Base-by-base conservation (phyloP, 2,113 vertebrate species). In the Xenus cinereus region DNA sequence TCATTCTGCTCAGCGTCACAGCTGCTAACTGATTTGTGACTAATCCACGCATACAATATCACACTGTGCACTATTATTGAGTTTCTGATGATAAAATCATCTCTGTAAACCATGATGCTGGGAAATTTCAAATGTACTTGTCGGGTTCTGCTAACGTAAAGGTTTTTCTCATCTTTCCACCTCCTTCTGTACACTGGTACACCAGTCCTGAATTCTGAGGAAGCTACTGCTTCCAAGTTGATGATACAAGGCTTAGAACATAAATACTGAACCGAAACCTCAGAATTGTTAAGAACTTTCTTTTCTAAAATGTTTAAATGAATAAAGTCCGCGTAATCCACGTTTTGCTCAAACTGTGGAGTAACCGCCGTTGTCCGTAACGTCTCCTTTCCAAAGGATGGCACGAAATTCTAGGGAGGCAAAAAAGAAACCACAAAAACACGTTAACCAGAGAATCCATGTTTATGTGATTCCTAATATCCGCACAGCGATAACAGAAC, bases 241-340 rank as follows among this genome's bases (percentile, higher is more conserved):
- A 99, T 64, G 28, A 97, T 93, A 92, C 99, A 99, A 51, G 99
- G 98, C 94, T 97, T 94, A 41, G 98, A 98, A 97, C 99, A 99
- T 35, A 96, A 97, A 95, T 99, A 99, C 28, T 96, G 97, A 64
- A 99, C 97, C 1, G 87, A 98, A 95, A 99, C 97, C 50, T 97
- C 97, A 14, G 98, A 98, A 74, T 97, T 96, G 14, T 98, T 98
- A 56, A 92, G 94, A 63, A 99, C 98, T 56, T 91, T 97, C 74
- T 98, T 99, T 95, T 99, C 98, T 32, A 96, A 97, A 54, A 98
- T 93, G 26, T 98, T 97, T 85, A 99, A 98, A 75, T 93, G 96
- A 84, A 99, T 98, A 73, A 98, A 99, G 98, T 98, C 98, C 83
- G 90, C 94, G 26, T 96, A 94, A 80, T 53, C 54, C 76, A 89